Conservation (phyloP, 1,140 invertebrate species). For the Neuroterus valhalla region DNA sequence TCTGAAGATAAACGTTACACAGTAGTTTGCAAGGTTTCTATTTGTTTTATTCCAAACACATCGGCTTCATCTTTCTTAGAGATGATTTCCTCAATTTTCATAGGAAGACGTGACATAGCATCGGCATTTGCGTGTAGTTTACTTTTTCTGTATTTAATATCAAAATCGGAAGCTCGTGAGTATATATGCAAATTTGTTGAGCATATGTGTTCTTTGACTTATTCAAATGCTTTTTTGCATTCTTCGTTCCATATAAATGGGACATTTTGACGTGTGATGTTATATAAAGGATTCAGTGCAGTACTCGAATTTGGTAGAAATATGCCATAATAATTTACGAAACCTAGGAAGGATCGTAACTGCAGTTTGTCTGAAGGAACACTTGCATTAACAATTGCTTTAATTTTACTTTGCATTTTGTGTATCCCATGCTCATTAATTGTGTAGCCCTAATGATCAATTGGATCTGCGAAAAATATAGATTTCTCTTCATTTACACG, state of each 20-base stretch:
- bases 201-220: slow-evolving; percentile 53
- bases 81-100: too few species aligned
- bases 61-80: too few species aligned
- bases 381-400: slow-evolving; percentile 51
- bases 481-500: slow-evolving; percentile 45
- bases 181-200: slow-evolving; percentile 53
- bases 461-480: slow-evolving; percentile 49
- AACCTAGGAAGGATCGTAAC: too few species aligned
- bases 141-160: background rate
- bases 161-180: too few species aligned
- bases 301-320: too few species aligned
- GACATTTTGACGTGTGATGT: slow-evolving; percentile 48
- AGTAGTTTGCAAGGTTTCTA: too few species aligned
- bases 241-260: too few species aligned
- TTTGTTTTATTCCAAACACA: too few species aligned
- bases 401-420: slow-evolving; percentile 48
- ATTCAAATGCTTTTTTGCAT: slow-evolving; percentile 59
- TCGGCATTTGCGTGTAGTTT: background rate
- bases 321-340: too few species aligned
- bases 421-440: slow-evolving; percentile 53
- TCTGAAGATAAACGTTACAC: background rate
- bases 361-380: too few species aligned
- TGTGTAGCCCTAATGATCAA: slow-evolving; percentile 57
- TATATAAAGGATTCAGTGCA: slow-evolving; percentile 52
- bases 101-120: too few species aligned